phyloP scores from a whole-genome alignment of 1,140 invertebrate species.

The Drosophila willistoni region DNA sequence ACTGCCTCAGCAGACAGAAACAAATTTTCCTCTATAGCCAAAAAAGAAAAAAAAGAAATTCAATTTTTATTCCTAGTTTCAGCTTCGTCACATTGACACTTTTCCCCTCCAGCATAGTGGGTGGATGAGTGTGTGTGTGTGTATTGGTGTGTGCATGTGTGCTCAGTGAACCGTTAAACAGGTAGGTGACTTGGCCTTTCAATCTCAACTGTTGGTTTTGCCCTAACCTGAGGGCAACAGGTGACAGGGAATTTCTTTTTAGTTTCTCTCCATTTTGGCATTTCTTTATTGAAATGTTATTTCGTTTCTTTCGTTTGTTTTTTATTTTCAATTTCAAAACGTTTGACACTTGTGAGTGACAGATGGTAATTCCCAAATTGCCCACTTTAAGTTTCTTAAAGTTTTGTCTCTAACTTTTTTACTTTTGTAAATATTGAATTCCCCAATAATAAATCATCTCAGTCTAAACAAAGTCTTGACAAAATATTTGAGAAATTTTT shows the following conservation, averaged over 20 bases:
- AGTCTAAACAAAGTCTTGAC: background rate
- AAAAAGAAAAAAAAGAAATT: slow-evolving; percentile 31
- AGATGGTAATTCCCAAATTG: slow-evolving; percentile 15
- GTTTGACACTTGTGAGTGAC: slow-evolving; percentile 33
- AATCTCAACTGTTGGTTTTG: slow-evolving; percentile 40
- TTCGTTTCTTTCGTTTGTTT: slow-evolving; percentile 3
- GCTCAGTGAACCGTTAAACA: slow-evolving; percentile 51
- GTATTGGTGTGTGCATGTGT: slow-evolving; percentile 25
- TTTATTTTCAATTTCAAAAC: slow-evolving; percentile 20
- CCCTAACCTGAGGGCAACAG: slow-evolving; percentile 34
- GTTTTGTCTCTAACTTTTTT: background rate
- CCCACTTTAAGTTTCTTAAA: background rate
- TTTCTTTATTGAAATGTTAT: slow-evolving; percentile 13
- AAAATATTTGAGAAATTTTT: background rate
- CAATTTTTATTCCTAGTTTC: slow-evolving; percentile 42
- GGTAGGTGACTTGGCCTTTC: slow-evolving; percentile 33
- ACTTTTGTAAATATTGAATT: background rate
- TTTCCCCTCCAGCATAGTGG: slow-evolving; percentile 17
- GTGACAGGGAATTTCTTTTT: slow-evolving; percentile 27
- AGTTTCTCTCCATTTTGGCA: slow-evolving; percentile 23
- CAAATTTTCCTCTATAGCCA: background rate
- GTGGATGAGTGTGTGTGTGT: background rate
- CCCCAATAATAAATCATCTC: background rate
- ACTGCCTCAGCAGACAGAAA: slow-evolving; percentile 18
- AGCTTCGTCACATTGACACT: slow-evolving; percentile 50